A percentile compares a stretch with the other conserved stretches of the same genome.
Evolutionary conservation across 2,888 invertebrate species (phyloP).

Genomic region (Erebia ligea): DNA sequence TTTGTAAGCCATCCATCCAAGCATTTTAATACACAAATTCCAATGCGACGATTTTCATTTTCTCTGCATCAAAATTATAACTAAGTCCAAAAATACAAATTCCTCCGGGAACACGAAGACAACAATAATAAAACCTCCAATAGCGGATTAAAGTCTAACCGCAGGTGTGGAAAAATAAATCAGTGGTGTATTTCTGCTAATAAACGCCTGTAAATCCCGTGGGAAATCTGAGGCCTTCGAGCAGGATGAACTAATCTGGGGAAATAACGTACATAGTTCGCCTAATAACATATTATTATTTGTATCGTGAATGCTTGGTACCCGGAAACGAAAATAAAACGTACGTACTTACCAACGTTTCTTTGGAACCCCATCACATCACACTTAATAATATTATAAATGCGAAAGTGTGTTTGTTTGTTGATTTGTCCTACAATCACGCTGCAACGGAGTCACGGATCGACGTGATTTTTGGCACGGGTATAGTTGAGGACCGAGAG

Average conservation of each 20-base stretch:
- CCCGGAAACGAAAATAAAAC: no score
- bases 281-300: not conserved
- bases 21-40: not conserved
- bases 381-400: no score
- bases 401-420: no score
- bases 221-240: constrained; percentile 38
- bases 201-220: constrained; percentile 31
- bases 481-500: no score
- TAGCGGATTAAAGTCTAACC: constrained; percentile 25
- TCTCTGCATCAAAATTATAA: constrained; percentile 5
- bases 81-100: constrained; percentile 10
- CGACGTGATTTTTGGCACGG: no score
- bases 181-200: constrained; percentile 34
- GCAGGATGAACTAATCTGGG: constrained; percentile 29
- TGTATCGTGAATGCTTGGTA: no score
- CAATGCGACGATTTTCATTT: not conserved
- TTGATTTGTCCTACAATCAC: no score
- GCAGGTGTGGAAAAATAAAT: constrained; percentile 35
- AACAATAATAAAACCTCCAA: constrained; percentile 22
- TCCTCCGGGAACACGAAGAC: constrained; percentile 11
- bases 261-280: constrained; percentile 33
- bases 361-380: no score
- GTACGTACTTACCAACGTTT: no score
- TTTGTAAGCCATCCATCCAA: no score
- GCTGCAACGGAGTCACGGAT: no score